Percentiles rank a stretch among this genome's conserved stretches.
These are phyloP conservation scores for Octopus sinensis DNA, from an alignment of 1,140 invertebrate genomes.

Conservation along the genomic window DNA sequence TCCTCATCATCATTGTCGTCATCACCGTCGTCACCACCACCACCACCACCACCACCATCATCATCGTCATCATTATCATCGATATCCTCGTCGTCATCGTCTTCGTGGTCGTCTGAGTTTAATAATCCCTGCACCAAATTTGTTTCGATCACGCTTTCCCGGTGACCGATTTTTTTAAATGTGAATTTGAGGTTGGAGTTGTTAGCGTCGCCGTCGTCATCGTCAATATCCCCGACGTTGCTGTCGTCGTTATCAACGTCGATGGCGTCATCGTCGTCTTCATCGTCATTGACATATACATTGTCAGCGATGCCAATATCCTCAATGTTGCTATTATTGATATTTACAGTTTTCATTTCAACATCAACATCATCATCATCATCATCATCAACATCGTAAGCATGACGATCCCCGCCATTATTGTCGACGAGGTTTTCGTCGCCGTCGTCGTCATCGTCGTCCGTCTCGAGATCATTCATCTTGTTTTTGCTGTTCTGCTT, in stretches of 20 bases:
- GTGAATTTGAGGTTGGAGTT: background rate
- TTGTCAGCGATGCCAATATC: background rate
- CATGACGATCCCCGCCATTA: background rate
- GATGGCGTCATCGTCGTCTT: background rate
- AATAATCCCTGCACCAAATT: background rate
- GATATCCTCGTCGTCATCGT: background rate
- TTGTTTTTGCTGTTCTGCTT: background rate
- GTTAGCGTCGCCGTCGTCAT: background rate
- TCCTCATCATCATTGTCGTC: background rate
- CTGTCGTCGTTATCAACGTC: background rate
- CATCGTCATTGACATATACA: background rate
- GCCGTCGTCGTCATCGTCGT: background rate
- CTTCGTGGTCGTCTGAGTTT: background rate
- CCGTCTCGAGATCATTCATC: background rate
- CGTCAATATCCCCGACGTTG: background rate
- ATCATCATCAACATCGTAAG: background rate
- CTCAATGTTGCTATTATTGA: background rate
- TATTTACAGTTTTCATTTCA: background rate
- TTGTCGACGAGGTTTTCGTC: background rate
- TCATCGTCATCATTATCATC: background rate
- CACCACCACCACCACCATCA: background rate
- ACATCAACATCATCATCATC: background rate
- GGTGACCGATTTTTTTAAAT: background rate
- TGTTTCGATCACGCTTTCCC: background rate
- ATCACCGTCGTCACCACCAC: background rate